These are phyloP conservation scores for Anoura caudifer DNA, from an alignment of 2,113 vertebrate genomes.

Conservation along the genomic window DNA sequence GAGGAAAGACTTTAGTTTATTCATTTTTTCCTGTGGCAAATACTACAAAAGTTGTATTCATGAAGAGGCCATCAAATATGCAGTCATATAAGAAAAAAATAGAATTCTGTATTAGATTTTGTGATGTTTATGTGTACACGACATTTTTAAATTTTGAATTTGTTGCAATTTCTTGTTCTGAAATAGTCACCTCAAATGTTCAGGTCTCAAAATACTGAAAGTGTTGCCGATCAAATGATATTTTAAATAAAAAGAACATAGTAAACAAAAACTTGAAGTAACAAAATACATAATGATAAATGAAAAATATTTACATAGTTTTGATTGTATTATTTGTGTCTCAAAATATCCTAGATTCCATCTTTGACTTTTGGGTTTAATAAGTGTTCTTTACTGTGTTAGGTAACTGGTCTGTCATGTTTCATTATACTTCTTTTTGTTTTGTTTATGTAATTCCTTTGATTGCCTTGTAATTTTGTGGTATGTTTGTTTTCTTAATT, in stretches of 20 bases:
- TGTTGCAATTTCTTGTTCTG: neutral
- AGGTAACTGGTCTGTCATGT: neutral
- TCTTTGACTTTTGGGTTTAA: neutral
- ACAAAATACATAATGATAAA: neutral
- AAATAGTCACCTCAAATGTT: neutral
- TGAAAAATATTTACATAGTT: neutral
- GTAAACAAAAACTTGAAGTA: neutral
- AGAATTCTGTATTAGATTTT: neutral
- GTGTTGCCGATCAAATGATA: neutral
- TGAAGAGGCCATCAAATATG: neutral
- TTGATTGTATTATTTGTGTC: neutral
- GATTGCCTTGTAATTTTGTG: neutral
- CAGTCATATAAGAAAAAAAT: neutral
- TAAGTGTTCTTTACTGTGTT: neutral
- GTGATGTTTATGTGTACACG: neutral
- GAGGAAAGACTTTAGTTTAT: slow-evolving; percentile 2
- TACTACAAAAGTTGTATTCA: neutral
- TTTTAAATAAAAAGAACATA: neutral
- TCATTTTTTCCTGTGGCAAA: neutral
- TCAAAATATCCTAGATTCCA: neutral
- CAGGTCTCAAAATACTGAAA: neutral
- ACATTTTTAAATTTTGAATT: neutral
- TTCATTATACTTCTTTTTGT: neutral
- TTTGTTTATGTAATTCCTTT: neutral
- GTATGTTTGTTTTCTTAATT: neutral